Base-by-base conservation (phyloP, 2,797 vertebrate genomes). In the Argentina silus region DNA sequence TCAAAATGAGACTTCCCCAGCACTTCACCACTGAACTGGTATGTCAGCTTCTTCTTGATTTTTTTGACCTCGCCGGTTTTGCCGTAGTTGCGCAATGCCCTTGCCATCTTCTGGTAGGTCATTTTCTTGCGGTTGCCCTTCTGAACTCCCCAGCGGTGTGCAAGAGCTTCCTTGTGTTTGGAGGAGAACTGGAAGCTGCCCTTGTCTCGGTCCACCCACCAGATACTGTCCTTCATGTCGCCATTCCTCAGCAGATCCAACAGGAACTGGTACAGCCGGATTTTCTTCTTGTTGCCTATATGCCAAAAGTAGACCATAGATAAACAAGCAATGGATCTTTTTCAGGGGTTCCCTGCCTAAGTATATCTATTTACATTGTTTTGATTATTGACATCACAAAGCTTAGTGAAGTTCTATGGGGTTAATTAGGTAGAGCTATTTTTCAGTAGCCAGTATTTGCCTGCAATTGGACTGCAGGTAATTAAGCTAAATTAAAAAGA, bases 81-180 rank as follows among this genome's bases (percentile, higher is more conserved):
- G 90, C 98, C 96, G 0, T 99, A 99, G 93, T 99, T 99, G 90
- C 98, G 95, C 87, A 99, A 88, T 3, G 98, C 98, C 6, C 98
- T 93, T 4, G 98, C 98, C 98, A 99, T 99, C 91, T 99, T 99
- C 93, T 99, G 98, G 83, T 99, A 99, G 82, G 98, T 99, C 98
- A 99, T 99, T 91, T 98, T 99, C 91, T 98, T 99, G 80, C 98
- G 97, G 85, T 99, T 99, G 81, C 98, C 98, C 79, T 99, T 99
- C 92, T 98, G 97, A 86, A 98, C 91, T 73, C 98, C 98, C 98
- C 98, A 99, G 85, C 97, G 97, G 77, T 98, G 92, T 0, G 98
- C 98, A 27, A 99, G 81, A 2, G 93, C 95, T 85, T 99, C 98
- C 92, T 99, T 99, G 94, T 99, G 97, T 90, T 99, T 99, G 83